phyloP scores from a whole-genome alignment of 2,113 vertebrate species.

The Plectropomus leopardus region DNA sequence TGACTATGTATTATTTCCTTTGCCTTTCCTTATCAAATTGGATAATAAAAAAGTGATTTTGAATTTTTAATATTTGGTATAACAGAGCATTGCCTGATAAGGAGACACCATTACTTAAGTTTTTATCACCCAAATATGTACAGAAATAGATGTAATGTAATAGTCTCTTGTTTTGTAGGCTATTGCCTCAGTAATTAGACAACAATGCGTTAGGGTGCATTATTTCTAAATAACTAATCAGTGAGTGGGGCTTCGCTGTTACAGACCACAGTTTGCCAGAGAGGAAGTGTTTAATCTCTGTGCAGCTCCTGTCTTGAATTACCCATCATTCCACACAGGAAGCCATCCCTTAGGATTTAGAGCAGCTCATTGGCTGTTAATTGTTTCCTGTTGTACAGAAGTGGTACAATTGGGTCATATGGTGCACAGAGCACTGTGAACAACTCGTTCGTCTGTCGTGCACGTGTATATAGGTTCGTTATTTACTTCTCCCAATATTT shows the following conservation, averaged over 20 bases:
- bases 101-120: background rate
- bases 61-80: background rate
- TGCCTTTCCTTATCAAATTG: background rate
- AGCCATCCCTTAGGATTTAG: slow-evolving; percentile 81
- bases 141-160: background rate
- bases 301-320: slow-evolving; percentile 80
- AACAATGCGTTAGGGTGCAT: slow-evolving; percentile 8
- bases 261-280: slow-evolving; percentile 61
- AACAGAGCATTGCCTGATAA: background rate
- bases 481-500: slow-evolving; percentile 17
- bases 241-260: slow-evolving; percentile 36
- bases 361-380: slow-evolving; percentile 81
- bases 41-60: background rate
- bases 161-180: background rate
- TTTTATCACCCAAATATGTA: background rate
- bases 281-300: slow-evolving; percentile 81
- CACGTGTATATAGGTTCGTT: slow-evolving; percentile 35
- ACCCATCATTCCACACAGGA: slow-evolving; percentile 83
- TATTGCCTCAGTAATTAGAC: slow-evolving; percentile 16
- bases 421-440: slow-evolving; percentile 59
- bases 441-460: slow-evolving; percentile 41
- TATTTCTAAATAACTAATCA: slow-evolving; percentile 62
- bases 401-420: slow-evolving; percentile 74
- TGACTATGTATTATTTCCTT: background rate
- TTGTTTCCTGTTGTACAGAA: slow-evolving; percentile 82